Percentiles rank a stretch among this genome's conserved stretches.
phyloP scores from a whole-genome alignment of 2,888 invertebrate species.

The Erebia aethiops region DNA sequence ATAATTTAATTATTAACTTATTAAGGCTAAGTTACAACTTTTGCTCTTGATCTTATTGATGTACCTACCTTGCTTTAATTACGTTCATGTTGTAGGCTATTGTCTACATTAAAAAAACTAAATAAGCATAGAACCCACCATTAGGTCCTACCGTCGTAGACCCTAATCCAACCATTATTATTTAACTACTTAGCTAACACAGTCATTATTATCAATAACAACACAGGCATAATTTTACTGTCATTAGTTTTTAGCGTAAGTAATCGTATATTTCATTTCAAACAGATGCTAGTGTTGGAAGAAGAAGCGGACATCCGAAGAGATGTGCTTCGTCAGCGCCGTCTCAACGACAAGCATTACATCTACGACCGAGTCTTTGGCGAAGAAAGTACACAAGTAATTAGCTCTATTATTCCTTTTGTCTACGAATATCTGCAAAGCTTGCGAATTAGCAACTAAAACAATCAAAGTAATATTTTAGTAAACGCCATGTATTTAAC shows the following conservation, averaged over 20 bases:
- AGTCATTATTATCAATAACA: too few relatives aligned
- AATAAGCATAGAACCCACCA: too few relatives aligned
- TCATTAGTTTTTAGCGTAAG: background rate
- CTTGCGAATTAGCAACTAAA: background rate
- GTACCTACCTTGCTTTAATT: background rate
- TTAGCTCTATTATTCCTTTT: background rate
- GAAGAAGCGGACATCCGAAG: slow-evolving; percentile 71
- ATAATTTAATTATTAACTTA: background rate
- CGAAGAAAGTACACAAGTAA: slow-evolving; percentile 92
- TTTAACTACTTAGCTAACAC: too few relatives aligned
- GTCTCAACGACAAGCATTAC: slow-evolving; percentile 90
- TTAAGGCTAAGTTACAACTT: too few relatives aligned
- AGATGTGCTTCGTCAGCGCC: slow-evolving; percentile 86
- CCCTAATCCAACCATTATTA: too few relatives aligned
- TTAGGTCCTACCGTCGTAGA: too few relatives aligned
- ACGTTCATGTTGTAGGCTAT: too few relatives aligned
- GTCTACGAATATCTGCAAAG: background rate
- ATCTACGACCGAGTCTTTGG: slow-evolving; percentile 95
- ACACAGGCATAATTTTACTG: too few relatives aligned
- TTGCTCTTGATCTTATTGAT: background rate
- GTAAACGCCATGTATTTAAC: too few relatives aligned
- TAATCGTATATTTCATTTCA: background rate
- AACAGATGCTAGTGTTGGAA: slow-evolving; percentile 74
- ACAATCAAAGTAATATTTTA: too few relatives aligned
- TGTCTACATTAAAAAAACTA: too few relatives aligned